phyloP scores from a whole-genome alignment of 2,888 invertebrate genomes.

The Tiliacea citrago region DNA sequence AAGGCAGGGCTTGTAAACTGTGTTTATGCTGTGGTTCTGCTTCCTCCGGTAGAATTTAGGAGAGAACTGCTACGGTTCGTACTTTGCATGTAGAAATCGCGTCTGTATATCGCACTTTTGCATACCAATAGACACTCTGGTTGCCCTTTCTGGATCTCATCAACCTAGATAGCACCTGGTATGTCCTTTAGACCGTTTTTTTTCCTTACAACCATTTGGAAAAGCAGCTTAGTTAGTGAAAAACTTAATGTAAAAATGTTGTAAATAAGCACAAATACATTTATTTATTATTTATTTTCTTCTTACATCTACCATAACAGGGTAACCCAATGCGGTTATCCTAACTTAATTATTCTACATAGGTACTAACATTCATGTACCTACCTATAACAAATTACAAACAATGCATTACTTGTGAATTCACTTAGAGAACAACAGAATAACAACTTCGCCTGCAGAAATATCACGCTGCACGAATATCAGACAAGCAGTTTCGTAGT shows the following conservation, averaged over 20 bases:
- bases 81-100: neutral
- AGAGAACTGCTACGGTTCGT: neutral
- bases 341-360: too few relatives aligned
- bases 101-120: neutral
- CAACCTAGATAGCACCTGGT: neutral
- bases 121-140: neutral
- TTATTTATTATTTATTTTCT: too few relatives aligned
- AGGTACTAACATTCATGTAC: too few relatives aligned
- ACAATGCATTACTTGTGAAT: too few relatives aligned
- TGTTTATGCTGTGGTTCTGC: neutral
- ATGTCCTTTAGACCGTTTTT: neutral
- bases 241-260: neutral
- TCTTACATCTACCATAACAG: too few relatives aligned
- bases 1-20: slow-evolving; percentile 7
- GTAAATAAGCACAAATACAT: neutral
- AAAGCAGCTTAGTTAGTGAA: neutral
- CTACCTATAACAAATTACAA: too few relatives aligned
- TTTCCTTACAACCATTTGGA: neutral
- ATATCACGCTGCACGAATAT: slow-evolving; percentile 16
- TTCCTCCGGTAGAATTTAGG: neutral
- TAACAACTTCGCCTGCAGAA: slow-evolving; percentile 3
- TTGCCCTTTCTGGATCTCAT: neutral
- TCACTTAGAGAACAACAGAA: too few relatives aligned
- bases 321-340: too few relatives aligned
- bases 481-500: slow-evolving; percentile 33